Percentiles rank a stretch among this genome's conserved stretches.
phyloP scores from a whole-genome alignment of 2,797 vertebrate species.

The Acridotheres tristis region DNA sequence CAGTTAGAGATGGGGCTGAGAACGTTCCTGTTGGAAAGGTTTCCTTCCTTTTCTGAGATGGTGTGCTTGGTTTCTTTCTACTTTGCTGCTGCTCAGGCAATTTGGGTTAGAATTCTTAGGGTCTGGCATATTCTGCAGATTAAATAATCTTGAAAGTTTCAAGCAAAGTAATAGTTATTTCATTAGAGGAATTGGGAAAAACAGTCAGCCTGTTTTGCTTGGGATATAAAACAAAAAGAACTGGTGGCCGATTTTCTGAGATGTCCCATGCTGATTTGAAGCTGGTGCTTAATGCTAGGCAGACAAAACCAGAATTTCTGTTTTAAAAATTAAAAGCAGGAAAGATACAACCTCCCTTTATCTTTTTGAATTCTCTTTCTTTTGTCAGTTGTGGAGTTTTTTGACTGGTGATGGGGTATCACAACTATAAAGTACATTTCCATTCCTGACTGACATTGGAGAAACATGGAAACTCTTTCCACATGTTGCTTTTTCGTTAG shows the following conservation, averaged over 20 bases:
- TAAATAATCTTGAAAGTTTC: not conserved
- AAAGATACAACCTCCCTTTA: not conserved
- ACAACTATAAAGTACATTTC: conserved; percentile 4
- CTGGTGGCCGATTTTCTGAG: not conserved
- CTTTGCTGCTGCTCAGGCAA: not conserved
- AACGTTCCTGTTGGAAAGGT: not conserved
- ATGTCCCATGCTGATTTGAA: not conserved
- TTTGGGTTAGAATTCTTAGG: not conserved
- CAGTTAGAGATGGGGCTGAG: not conserved
- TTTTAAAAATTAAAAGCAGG: not conserved
- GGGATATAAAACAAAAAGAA: not conserved
- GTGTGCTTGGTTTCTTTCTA: not conserved
- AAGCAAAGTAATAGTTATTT: not conserved
- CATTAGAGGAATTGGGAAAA: not conserved
- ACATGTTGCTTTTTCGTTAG: conserved; percentile 35
- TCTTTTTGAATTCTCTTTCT: not conserved
- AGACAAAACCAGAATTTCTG: not conserved
- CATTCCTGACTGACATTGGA: not conserved
- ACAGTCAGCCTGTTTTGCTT: not conserved
- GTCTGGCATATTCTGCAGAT: not conserved
- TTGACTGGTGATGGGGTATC: not conserved
- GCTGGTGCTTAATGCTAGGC: not conserved
- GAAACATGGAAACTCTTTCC: conserved; percentile 30
- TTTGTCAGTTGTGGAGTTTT: not conserved
- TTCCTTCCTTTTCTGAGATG: not conserved